A percentile compares a stretch with the other conserved stretches of the same genome.
Evolutionary conservation across 2,113 vertebrate genomes (phyloP).

Genomic region (Semnornis frantzii): DNA sequence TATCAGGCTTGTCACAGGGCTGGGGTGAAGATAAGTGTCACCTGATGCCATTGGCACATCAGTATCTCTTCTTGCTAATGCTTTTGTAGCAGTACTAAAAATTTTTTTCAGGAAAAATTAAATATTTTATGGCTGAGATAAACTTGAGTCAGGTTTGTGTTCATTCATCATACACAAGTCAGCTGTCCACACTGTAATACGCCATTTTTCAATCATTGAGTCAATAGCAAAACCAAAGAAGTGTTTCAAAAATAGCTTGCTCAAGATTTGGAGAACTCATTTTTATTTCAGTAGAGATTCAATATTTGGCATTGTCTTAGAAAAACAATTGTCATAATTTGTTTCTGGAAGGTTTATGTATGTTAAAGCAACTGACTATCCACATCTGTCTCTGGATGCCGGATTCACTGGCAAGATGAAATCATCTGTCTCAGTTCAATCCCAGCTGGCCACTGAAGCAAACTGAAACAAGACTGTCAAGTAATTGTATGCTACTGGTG

Average conservation of each 20-base stretch:
- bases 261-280: neutral
- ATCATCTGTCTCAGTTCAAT: neutral
- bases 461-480: neutral
- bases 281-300: neutral
- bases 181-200: neutral
- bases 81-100: neutral
- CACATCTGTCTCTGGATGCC: neutral
- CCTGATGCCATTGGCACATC: too few relatives aligned
- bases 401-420: slow-evolving; percentile 6
- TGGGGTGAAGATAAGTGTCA: neutral
- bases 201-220: neutral
- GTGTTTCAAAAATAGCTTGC: neutral
- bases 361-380: neutral
- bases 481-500: neutral
- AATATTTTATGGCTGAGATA: neutral
- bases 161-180: neutral
- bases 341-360: slow-evolving; percentile 12
- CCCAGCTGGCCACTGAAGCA: slow-evolving; percentile 17
- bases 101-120: neutral
- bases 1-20: neutral
- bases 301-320: neutral
- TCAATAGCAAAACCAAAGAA: neutral
- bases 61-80: neutral
- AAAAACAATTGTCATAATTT: neutral
- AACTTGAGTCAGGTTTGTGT: neutral